Base-by-base conservation (phyloP, 2,113 vertebrate species). In the Pandion haliaetus region DNA sequence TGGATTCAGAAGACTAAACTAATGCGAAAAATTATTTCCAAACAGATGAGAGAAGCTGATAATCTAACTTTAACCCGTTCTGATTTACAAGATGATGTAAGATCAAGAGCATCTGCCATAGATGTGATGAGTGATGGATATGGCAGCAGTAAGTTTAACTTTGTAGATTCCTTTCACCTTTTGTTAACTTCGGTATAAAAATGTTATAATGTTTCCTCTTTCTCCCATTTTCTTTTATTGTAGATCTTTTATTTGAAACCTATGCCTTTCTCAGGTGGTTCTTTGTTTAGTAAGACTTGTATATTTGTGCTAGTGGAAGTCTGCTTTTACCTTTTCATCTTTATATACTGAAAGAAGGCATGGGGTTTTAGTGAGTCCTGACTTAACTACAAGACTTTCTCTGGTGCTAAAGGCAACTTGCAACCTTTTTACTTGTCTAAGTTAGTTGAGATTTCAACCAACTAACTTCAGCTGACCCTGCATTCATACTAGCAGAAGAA, bases 141-240 rank as follows among this genome's bases (percentile, higher is more conserved):
- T 84, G 98, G 97, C 88, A 99, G 98, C 98, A 98, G 99, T 99
- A 95, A 99, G 98, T 98, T 74, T 52, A n/a, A 78, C 32, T 78
- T 61, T n/a, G 25, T 70, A 31, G 21, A 23, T n/a, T 78, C 38
- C 47, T 89, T 90, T 86, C 20, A 67, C 6, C 38, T 74, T 52
- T 44, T 42, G 14, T 57, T 36, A 62, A 54, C 31, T 83, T 86
- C 12, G 23, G 0, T 57, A 57, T 36, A 65, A 58, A 63, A 81
- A 42, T 44, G 31, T 5, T 40, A 8, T 12, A 36, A 17, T 0
- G 0, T 55, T 83, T 66, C 8, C 14, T 44, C 17, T 87, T 85
- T 85, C 34, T 57, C 14, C 40, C 16, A 3, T 62, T 88, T 73
- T 55, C 10, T 67, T 81, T 55, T 50, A 31, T 32, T 74, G n/a